A percentile compares a stretch with the other conserved stretches of the same genome.
phyloP scores from a whole-genome alignment of 2,113 vertebrate species.

The Sigmodon hispidus region DNA sequence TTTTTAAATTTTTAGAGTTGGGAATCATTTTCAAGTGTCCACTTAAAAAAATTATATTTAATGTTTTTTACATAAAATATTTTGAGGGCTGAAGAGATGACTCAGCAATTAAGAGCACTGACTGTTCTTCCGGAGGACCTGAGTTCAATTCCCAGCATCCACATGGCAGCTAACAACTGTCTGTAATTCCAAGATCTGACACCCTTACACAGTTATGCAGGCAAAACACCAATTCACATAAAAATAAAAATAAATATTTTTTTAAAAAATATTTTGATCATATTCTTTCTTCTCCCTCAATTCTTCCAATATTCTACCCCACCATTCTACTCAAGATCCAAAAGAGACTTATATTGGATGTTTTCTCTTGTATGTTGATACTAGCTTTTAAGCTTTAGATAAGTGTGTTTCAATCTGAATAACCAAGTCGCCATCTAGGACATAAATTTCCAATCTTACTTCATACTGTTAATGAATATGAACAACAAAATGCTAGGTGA shows the following conservation, averaged over 20 bases:
- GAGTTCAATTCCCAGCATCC: too few species aligned
- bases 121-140: too few species aligned
- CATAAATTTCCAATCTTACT: background rate
- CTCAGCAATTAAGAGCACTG: too few species aligned
- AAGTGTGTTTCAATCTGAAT: background rate
- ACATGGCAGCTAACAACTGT: too few species aligned
- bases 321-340: background rate
- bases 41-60: background rate
- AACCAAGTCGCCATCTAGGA: background rate
- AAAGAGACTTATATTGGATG: background rate
- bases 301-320: background rate
- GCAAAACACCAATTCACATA: too few species aligned
- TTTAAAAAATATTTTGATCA: background rate
- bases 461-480: background rate
- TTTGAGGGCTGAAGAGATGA: too few species aligned
- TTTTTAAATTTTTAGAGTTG: constrained; percentile 34
- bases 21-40: background rate
- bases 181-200: too few species aligned
- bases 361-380: background rate
- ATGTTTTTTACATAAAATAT: background rate
- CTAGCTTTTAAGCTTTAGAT: background rate
- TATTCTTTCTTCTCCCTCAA: background rate
- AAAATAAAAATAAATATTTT: too few species aligned
- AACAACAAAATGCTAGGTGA: background rate
- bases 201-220: too few species aligned